A percentile compares a stretch with the other conserved stretches of the same genome.
These are phyloP conservation scores for Upupa epops DNA, from an alignment of 2,113 vertebrate genomes.

Conservation along the genomic window DNA sequence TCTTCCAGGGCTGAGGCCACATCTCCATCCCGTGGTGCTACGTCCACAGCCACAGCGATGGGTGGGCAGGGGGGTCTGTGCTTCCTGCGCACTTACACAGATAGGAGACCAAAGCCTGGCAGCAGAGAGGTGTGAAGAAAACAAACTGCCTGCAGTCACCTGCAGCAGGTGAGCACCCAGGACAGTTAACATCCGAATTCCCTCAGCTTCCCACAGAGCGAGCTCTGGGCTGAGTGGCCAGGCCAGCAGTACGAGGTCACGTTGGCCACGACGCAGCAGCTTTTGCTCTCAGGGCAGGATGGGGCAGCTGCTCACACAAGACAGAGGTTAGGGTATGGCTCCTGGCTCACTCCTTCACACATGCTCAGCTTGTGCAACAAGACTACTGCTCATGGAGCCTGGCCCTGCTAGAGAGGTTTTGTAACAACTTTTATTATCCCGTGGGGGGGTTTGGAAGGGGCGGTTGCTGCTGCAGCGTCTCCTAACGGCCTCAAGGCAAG, in stretches of 20 bases:
- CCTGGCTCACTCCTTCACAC: neutral
- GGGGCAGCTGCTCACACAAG: neutral
- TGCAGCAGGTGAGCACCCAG: neutral
- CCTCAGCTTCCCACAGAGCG: neutral
- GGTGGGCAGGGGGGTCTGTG: neutral
- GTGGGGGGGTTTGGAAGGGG: neutral
- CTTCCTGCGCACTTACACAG: neutral
- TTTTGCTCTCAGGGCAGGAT: neutral
- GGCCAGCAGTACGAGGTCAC: neutral
- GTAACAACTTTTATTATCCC: constrained; percentile 15
- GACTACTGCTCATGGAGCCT: constrained; percentile 13
- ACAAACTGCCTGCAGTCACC: neutral
- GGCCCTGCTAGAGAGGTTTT: constrained; percentile 4
- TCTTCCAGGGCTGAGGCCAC: constrained; percentile 53
- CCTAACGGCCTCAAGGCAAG: neutral
- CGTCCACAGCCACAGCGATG: neutral
- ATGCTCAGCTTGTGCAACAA: neutral
- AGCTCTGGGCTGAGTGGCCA: neutral
- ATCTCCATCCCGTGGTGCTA: constrained; percentile 20
- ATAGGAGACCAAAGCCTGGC: neutral
- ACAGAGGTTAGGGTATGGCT: neutral
- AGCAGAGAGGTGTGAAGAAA: neutral
- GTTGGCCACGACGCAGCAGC: neutral
- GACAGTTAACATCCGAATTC: neutral
- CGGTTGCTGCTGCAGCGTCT: neutral